Percentiles rank a stretch among this genome's conserved stretches.
phyloP scores from a whole-genome alignment of 1,140 invertebrate genomes.

The Papilio dardanus region DNA sequence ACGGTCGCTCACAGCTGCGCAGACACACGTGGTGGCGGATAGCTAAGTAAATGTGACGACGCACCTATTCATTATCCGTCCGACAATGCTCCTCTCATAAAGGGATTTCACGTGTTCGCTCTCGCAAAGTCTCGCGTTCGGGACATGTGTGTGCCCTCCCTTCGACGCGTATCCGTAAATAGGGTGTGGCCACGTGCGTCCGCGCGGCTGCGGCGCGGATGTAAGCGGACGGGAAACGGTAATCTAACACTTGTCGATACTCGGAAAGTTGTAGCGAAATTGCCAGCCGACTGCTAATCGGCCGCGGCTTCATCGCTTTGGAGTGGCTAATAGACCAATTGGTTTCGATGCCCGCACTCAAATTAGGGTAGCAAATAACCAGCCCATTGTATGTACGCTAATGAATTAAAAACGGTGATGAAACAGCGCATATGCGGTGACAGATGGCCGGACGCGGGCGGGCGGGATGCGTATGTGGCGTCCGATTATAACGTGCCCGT shows the following conservation, averaged over 20 bases:
- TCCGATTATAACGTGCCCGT: conserved; percentile 64
- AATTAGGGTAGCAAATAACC: conserved; percentile 57
- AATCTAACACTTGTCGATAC: conserved; percentile 75
- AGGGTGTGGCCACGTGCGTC: conserved; percentile 80
- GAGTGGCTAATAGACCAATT: conserved; percentile 24
- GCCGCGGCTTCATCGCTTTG: background rate
- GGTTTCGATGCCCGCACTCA: conserved; percentile 27
- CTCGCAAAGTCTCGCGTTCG: conserved; percentile 77
- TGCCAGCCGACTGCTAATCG: conserved; percentile 33
- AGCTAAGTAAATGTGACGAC: conserved; percentile 81
- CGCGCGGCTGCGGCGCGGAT: conserved; percentile 78
- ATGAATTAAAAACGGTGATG: conserved; percentile 78
- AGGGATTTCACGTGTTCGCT: conserved; percentile 80
- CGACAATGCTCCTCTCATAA: conserved; percentile 79
- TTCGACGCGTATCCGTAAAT: conserved; percentile 78
- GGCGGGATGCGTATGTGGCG: conserved; percentile 71
- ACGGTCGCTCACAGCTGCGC: conserved; percentile 79
- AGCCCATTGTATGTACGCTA: conserved; percentile 68
- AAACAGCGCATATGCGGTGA: conserved; percentile 74
- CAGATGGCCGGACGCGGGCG: conserved; percentile 79
- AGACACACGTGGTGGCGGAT: conserved; percentile 77
- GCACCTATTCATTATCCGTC: conserved; percentile 77
- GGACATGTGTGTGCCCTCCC: conserved; percentile 81
- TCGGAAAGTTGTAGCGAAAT: conserved; percentile 53
- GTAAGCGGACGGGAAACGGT: conserved; percentile 76